These are phyloP conservation scores for Todiramphus chloris DNA, from an alignment of 2,113 vertebrate genomes.

Conservation along the genomic window DNA sequence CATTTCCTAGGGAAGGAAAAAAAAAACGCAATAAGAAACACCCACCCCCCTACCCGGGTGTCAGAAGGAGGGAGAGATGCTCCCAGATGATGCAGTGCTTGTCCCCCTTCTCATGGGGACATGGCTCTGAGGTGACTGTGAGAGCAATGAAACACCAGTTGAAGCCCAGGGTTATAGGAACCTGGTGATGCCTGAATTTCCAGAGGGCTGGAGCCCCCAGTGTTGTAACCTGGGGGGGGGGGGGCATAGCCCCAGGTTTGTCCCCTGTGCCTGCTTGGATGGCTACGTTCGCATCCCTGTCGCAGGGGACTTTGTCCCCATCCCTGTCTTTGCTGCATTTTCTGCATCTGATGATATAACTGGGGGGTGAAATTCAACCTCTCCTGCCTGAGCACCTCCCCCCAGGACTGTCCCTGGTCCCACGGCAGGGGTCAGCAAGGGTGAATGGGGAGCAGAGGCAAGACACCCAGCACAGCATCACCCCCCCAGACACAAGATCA, in stretches of 20 bases:
- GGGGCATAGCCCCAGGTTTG: background rate
- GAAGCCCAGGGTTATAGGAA: background rate
- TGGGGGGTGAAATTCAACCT: background rate
- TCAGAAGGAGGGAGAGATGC: background rate
- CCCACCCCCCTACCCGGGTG: accelerated
- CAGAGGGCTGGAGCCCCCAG: accelerated
- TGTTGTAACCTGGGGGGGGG: background rate
- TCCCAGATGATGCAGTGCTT: accelerated
- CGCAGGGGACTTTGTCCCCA: too few species aligned
- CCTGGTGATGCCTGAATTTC: background rate
- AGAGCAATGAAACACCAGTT: accelerated
- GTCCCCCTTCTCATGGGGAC: background rate
- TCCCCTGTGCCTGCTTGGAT: background rate
- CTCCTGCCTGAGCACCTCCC: background rate
- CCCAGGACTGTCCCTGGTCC: accelerated
- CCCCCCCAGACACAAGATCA: background rate
- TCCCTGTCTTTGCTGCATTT: background rate
- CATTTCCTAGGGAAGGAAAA: slow-evolving; percentile 83
- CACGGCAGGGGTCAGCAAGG: too few species aligned
- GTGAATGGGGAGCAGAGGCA: background rate
- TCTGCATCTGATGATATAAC: background rate
- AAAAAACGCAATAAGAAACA: background rate
- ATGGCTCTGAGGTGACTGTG: background rate
- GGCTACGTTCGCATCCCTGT: background rate
- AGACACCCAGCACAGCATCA: background rate